These are phyloP conservation scores for Ophioninae sp. DNA, from an alignment of 2,888 invertebrate species.

Conservation along the genomic window DNA sequence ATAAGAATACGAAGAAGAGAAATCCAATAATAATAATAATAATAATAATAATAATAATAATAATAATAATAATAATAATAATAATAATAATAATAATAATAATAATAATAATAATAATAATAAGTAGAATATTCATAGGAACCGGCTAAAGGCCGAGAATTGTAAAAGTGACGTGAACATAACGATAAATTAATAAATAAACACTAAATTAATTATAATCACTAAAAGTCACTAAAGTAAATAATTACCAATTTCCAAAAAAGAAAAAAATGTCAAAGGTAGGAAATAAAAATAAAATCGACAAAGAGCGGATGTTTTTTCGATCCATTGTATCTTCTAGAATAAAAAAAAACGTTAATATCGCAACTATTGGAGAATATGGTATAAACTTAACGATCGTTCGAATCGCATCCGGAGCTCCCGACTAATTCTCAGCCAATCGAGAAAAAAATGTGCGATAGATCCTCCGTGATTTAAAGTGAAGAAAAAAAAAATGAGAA, in stretches of 20 bases:
- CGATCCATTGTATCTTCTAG: background rate
- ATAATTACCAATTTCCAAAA: background rate
- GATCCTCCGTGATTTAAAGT: background rate
- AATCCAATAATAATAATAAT: no score
- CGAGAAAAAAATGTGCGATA: background rate
- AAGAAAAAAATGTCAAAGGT: no score
- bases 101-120: no score
- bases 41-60: no score
- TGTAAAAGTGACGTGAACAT: no score
- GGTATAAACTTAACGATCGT: background rate
- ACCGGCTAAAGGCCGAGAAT: no score
- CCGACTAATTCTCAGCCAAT: background rate
- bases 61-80: no score
- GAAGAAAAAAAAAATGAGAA: background rate
- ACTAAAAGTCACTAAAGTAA: background rate
- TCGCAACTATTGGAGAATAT: background rate
- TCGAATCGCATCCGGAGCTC: background rate
- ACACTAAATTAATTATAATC: no score
- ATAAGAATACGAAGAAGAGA: no score
- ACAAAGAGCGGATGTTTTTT: background rate
- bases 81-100: no score
- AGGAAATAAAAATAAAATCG: background rate
- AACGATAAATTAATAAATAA: no score
- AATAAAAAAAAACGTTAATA: background rate
- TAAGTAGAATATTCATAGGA: no score